A percentile compares a stretch with the other conserved stretches of the same genome.
Evolutionary conservation across 2,797 vertebrate genomes (phyloP).

Genomic region (Acanthurus leucopareius): DNA sequence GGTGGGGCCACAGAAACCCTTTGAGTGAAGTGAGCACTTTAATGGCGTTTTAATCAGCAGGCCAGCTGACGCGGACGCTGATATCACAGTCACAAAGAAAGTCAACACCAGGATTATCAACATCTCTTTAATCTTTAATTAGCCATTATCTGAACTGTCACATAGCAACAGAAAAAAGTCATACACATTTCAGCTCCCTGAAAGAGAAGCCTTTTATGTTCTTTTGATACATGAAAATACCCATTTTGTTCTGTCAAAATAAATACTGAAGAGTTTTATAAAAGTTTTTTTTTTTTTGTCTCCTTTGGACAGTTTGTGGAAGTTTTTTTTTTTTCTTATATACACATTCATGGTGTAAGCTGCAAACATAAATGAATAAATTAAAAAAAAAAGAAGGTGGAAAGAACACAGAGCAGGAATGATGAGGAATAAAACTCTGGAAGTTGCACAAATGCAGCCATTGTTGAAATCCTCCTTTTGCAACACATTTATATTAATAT

Average conservation of each 20-base stretch:
- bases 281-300: slow-evolving; percentile 63
- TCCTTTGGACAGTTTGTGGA: slow-evolving; percentile 65
- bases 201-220: slow-evolving; percentile 77
- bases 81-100: slow-evolving; percentile 35
- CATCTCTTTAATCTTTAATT: slow-evolving; percentile 79
- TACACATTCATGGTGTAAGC: slow-evolving; percentile 79
- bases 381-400: slow-evolving; percentile 38
- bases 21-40: slow-evolving; percentile 5
- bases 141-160: slow-evolving; percentile 84
- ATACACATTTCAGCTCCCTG: slow-evolving; percentile 78
- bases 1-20: not conserved
- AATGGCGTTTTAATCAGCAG: slow-evolving; percentile 23
- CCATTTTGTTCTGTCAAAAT: slow-evolving; percentile 84
- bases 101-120: slow-evolving; percentile 53
- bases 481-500: not conserved
- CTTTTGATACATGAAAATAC: slow-evolving; percentile 84
- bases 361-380: slow-evolving; percentile 65
- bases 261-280: slow-evolving; percentile 84
- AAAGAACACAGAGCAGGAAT: slow-evolving; percentile 16
- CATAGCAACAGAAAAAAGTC: slow-evolving; percentile 86
- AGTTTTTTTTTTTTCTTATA: slow-evolving; percentile 62
- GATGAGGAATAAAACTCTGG: not conserved
- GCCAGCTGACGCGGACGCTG: not conserved
- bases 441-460: slow-evolving; percentile 11
- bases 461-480: slow-evolving; percentile 10